Percentiles rank a stretch among this genome's conserved stretches.
phyloP scores from a whole-genome alignment of 1,140 invertebrate genomes.

The Sipha flava region DNA sequence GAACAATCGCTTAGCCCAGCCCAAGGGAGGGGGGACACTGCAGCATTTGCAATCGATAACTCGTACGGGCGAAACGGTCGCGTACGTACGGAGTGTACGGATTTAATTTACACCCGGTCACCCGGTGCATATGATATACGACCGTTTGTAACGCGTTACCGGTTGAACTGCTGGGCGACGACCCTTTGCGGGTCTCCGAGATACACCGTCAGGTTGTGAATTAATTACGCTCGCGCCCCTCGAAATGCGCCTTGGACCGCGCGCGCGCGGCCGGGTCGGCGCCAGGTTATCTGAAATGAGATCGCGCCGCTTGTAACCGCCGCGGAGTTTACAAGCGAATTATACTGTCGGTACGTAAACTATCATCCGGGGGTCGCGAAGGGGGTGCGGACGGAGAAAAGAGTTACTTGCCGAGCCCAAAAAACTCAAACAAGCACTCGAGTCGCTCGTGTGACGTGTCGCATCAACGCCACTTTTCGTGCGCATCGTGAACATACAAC shows the following conservation, averaged over 20 bases:
- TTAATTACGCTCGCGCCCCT: conserved; percentile 16
- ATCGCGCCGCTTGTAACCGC: conserved; percentile 19
- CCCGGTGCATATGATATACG: neutral
- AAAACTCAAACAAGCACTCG: neutral
- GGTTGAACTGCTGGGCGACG: neutral
- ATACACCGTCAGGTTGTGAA: conserved; percentile 21
- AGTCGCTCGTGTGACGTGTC: neutral
- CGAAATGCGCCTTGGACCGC: neutral
- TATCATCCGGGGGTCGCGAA: neutral
- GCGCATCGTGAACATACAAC: neutral
- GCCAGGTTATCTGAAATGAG: conserved; percentile 25
- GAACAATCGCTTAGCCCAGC: no score
- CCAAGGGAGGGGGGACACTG: no score
- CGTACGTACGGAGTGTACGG: neutral
- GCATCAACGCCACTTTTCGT: neutral
- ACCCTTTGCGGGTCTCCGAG: neutral
- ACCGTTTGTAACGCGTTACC: neutral
- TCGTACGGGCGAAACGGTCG: neutral
- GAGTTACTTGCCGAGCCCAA: neutral
- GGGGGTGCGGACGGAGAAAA: neutral
- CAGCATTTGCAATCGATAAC: neutral
- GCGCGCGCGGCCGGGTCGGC: neutral
- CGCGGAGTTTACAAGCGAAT: conserved; percentile 20
- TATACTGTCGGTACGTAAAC: conserved; percentile 20
- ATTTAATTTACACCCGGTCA: conserved; percentile 25